A percentile compares a stretch with the other conserved stretches of the same genome.
Conservation (phyloP, 1,140 invertebrate genomes). For the Drosophila ananassae region DNA sequence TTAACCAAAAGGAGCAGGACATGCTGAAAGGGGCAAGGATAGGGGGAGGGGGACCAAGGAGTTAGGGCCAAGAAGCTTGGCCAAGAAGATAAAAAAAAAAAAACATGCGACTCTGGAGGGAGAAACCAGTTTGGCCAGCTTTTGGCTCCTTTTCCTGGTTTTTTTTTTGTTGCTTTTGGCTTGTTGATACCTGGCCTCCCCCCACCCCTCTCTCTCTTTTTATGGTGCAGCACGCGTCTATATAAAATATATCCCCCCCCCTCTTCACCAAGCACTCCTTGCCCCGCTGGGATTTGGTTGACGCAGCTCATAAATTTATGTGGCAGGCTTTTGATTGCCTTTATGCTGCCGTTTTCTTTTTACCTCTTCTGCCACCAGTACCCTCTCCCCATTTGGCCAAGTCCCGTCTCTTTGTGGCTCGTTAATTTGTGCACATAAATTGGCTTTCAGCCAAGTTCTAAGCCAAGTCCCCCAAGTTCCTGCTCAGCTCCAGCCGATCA, state of each 20-base stretch:
- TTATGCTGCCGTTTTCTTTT: slow-evolving; percentile 46
- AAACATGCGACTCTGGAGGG: too few relatives aligned
- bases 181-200: too few relatives aligned
- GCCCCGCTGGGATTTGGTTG: slow-evolving; percentile 59
- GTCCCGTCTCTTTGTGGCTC: slow-evolving; percentile 12
- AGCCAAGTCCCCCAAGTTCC: slow-evolving; percentile 1
- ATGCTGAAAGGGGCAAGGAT: neutral
- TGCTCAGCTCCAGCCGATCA: neutral
- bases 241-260: neutral
- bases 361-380: neutral
- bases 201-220: slow-evolving; percentile 3
- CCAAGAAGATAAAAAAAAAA: neutral
- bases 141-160: slow-evolving; percentile 65
- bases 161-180: slow-evolving; percentile 7
- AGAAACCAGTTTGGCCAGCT: slow-evolving; percentile 35
- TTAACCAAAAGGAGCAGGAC: slow-evolving; percentile 43
- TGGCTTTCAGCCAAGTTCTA: slow-evolving; percentile 51
- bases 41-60: neutral
- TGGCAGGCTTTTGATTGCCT: slow-evolving; percentile 71
- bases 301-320: slow-evolving; percentile 73
- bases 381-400: neutral
- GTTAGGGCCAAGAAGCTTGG: neutral
- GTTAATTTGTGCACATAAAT: slow-evolving; percentile 76
- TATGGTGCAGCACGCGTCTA: slow-evolving; percentile 46
- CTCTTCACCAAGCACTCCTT: neutral